Evolutionary conservation across 2,888 invertebrate species (phyloP), one percentile per base, ranked within the genome.

Genomic region (Chironomus tentans): DNA sequence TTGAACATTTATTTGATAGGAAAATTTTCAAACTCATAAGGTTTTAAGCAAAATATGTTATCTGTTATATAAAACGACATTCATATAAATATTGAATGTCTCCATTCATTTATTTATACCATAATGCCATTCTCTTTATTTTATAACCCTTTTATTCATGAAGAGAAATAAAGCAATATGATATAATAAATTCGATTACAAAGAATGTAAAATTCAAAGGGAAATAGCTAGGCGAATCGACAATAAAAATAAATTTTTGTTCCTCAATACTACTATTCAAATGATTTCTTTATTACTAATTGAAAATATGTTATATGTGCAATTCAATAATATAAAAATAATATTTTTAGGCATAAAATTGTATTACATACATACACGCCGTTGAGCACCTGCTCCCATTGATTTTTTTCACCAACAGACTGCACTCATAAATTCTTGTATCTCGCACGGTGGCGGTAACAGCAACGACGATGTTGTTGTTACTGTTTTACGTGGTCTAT

Each of bases 211-310:
- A 38, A 10, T 38, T 38, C 38, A 38, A 38, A 10, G 10, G 38
- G 38, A 38, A 38, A 38, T 38, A 38, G 38, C 38, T 38, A 38
- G 38, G 38, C 38, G 10, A 38, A 38, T 38, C 38, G 38, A 38
- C 13, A 50, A 15, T 50, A 50, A 50, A 50, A 56, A 38, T 38
- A 38, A 56, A 15, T 56, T 7, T 56, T 56, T 56, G n/a, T 18
- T 56, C 56, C 7, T 18, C 56, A 56, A 56, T 70, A 48, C 15
- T 21, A 68, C 28, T 68, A 70, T 70, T 70, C 70, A 70, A 70
- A 70, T 70, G 70, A 47, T 46, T 70, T 70, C 47, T 70, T 65
- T 65, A 56, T 56, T 56, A 15, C 56, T 56, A 56, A 56, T 56
- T 56, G 56, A 56, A 56, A 56, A 56, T 56, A 56, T 56, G 56